phyloP scores from a whole-genome alignment of 2,888 invertebrate species.

The Leucophenga maculata region DNA sequence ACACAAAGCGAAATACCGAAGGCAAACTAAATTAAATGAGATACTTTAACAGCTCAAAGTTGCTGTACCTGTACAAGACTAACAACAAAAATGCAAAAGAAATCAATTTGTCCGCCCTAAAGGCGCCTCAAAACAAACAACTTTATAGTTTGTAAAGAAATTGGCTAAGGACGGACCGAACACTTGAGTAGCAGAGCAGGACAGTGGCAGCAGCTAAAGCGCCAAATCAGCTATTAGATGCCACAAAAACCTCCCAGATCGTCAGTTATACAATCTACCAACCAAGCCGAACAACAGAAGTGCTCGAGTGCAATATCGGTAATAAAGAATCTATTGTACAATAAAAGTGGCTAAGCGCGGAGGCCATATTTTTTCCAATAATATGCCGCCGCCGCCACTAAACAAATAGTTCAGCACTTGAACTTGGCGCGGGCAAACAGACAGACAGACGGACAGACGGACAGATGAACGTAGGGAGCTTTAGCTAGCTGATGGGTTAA shows the following conservation, averaged over 20 bases:
- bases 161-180: neutral
- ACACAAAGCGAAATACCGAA: too few relatives aligned
- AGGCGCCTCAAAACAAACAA: slow-evolving; percentile 33
- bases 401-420: slow-evolving; percentile 29
- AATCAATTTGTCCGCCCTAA: slow-evolving; percentile 37
- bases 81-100: slow-evolving; percentile 18
- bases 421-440: neutral
- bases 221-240: neutral
- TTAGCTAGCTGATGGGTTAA: slow-evolving; percentile 4
- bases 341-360: neutral
- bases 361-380: slow-evolving; percentile 17
- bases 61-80: too few relatives aligned
- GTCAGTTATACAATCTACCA: neutral
- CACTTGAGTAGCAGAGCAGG: neutral
- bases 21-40: too few relatives aligned
- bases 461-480: neutral
- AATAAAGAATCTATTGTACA: slow-evolving; percentile 12
- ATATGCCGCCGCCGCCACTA: slow-evolving; percentile 12
- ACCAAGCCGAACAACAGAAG: too few relatives aligned
- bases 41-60: too few relatives aligned
- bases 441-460: too few relatives aligned
- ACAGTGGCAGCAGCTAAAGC: slow-evolving; percentile 2
- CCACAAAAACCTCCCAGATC: neutral
- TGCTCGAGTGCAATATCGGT: slow-evolving; percentile 38
- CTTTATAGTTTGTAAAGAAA: slow-evolving; percentile 12